Evolutionary conservation across 2,888 invertebrate genomes (phyloP).

Genomic region (Lepidochrysops patricia): DNA sequence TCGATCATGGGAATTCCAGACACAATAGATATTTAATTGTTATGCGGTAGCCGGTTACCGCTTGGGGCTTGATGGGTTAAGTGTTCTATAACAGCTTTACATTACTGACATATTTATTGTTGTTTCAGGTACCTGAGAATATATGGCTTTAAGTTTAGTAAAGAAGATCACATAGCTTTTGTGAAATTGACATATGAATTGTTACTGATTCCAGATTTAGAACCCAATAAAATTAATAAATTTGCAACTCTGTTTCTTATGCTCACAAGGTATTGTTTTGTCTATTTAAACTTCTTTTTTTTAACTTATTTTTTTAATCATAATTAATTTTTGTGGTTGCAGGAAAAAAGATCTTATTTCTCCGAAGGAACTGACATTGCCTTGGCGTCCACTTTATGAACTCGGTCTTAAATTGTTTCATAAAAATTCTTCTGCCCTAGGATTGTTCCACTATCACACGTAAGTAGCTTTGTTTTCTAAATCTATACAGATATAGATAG

Average conservation of each 20-base stretch:
- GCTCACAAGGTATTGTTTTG: conserved; percentile 88
- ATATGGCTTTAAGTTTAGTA: conserved; percentile 90
- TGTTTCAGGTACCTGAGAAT: conserved; percentile 84
- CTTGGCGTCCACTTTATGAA: conserved; percentile 90
- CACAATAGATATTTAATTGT: too few species aligned
- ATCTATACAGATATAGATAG: too few species aligned
- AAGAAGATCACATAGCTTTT: conserved; percentile 89
- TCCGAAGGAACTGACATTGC: conserved; percentile 85
- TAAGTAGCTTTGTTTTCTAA: conserved; percentile 40
- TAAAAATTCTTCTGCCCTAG: conserved; percentile 68
- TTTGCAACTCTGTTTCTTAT: conserved; percentile 79
- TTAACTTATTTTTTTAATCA: background rate
- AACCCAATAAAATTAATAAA: conserved; percentile 82
- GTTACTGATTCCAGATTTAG: conserved; percentile 83
- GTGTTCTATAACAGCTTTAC: background rate
- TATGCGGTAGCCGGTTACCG: too few species aligned
- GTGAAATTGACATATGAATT: conserved; percentile 87
- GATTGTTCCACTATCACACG: conserved; percentile 75
- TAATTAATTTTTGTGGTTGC: conserved; percentile 17
- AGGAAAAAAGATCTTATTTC: conserved; percentile 86
- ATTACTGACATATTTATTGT: conserved; percentile 10
- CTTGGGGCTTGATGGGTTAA: too few species aligned
- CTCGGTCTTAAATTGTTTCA: conserved; percentile 76
- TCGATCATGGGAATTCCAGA: too few species aligned
- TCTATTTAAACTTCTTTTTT: conserved; percentile 51